These are phyloP conservation scores for Halcyon leucocephala DNA, from an alignment of 2,797 vertebrate species.

Conservation along the genomic window DNA sequence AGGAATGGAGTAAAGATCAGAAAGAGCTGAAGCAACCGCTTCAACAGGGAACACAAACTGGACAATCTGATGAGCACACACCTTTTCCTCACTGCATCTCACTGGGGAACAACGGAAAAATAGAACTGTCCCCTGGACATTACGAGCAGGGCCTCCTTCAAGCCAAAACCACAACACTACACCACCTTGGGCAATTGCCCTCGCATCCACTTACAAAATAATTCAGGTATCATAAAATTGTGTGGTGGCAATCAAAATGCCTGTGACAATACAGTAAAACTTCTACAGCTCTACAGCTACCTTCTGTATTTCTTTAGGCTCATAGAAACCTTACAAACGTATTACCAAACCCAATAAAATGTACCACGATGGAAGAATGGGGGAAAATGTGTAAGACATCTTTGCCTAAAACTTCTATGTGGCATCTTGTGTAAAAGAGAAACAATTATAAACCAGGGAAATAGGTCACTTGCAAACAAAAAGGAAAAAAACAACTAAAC, in stretches of 20 bases:
- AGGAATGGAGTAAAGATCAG: not conserved
- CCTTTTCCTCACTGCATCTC: not conserved
- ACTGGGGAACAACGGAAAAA: not conserved
- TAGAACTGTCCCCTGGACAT: fast-evolving
- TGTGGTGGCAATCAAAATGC: not conserved
- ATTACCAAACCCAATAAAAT: not conserved
- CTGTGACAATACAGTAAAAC: not conserved
- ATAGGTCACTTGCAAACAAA: not conserved
- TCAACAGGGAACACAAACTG: not conserved
- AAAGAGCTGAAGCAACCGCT: not conserved
- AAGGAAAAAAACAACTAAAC: not conserved
- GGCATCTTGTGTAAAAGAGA: not conserved
- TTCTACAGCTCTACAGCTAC: not conserved
- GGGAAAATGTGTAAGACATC: not conserved
- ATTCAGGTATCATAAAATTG: not conserved
- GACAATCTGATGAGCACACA: not conserved
- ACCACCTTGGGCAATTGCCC: not conserved
- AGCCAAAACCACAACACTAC: not conserved
- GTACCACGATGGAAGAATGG: not conserved
- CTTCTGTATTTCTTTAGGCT: too few relatives aligned
- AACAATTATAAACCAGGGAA: not conserved
- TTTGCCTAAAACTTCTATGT: not conserved
- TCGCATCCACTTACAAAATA: not conserved
- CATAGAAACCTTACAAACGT: not conserved
- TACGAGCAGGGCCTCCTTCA: not conserved